phyloP scores from a whole-genome alignment of 2,888 invertebrate species.

The Mylabris sibirica region DNA sequence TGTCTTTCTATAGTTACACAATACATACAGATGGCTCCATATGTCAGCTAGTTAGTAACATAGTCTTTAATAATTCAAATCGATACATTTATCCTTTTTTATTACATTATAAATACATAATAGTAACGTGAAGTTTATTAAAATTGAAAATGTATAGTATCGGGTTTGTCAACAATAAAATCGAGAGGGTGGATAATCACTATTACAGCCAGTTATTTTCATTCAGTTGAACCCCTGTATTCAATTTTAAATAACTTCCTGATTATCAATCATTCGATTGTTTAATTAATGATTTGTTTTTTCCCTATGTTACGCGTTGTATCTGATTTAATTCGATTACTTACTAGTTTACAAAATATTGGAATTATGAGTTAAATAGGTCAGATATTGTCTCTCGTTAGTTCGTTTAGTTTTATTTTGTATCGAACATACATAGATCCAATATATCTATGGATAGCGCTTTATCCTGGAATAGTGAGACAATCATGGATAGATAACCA shows the following conservation, averaged over 20 bases:
- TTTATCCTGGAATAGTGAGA: too few species aligned
- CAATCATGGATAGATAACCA: too few species aligned
- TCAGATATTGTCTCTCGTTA: background rate
- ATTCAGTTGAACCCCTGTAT: slow-evolving; percentile 12
- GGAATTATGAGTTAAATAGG: background rate
- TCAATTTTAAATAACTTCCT: slow-evolving; percentile 11
- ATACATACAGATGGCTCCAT: slow-evolving; percentile 32
- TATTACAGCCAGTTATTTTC: slow-evolving; percentile 31
- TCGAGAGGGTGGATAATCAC: slow-evolving; percentile 29
- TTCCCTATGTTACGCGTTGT: background rate
- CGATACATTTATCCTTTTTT: background rate
- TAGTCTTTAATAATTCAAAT: slow-evolving; percentile 6
- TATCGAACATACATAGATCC: too few species aligned
- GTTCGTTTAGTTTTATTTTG: background rate
- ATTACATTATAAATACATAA: background rate
- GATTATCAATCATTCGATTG: slow-evolving; percentile 2
- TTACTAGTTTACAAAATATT: background rate
- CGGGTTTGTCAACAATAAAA: slow-evolving; percentile 29
- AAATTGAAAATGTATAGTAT: slow-evolving; percentile 16
- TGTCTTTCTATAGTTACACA: slow-evolving; percentile 28
- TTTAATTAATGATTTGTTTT: background rate
- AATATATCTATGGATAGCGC: too few species aligned
- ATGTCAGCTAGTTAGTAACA: slow-evolving; percentile 24
- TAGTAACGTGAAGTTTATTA: slow-evolving; percentile 7
- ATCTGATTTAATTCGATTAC: background rate